Evolutionary conservation across 2,797 vertebrate genomes (phyloP), one percentile per base, ranked within the genome.

Genomic region (Semotilus atromaculatus): DNA sequence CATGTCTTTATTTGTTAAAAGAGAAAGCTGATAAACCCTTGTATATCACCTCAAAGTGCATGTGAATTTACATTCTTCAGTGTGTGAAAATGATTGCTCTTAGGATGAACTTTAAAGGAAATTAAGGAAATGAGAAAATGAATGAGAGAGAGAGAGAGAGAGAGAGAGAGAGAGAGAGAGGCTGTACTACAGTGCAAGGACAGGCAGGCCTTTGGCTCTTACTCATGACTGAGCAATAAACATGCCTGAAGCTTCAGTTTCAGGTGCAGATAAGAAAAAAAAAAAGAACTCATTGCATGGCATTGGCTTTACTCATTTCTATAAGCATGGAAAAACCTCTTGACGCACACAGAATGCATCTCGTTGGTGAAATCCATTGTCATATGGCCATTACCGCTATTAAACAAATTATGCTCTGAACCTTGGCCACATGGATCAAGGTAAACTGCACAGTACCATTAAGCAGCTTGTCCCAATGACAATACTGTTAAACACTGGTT

Each of bases 381-480:
- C 82, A 83, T 78, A 77, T 82, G 79, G 73, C 86, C 83, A 85
- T 73, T 82, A 82, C 38, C n/a, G 72, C 81, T 83, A 85, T 75
- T 80, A 80, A 81, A 68, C 74, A 82, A 78, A 82, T 60, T 60
- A 81, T 58, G 43, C 43, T 36, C 83, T 78, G 36, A 73, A 71
- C 75, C 83, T 78, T 62, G 45, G 71, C 64, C 40, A 43, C 78
- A 55, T 62, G 75, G 83, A 77, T 77, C 64, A 62, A 73, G 83
- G 76, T 81, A 74, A 85, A 80, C 83, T 40, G 40, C 62, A 82
- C 80, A 18, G 58, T 73, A 34, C 51, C 53, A 48, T 45, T 88
- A 85, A 85, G 83, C 83, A 80, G 86, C 83, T 83, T 87, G 88
- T 81, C 71, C 83, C 70, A 83, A 73, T 83, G 84, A 82, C 77